These are phyloP conservation scores for Drosophila affinis DNA, from an alignment of 2,888 invertebrate species.

Conservation along the genomic window DNA sequence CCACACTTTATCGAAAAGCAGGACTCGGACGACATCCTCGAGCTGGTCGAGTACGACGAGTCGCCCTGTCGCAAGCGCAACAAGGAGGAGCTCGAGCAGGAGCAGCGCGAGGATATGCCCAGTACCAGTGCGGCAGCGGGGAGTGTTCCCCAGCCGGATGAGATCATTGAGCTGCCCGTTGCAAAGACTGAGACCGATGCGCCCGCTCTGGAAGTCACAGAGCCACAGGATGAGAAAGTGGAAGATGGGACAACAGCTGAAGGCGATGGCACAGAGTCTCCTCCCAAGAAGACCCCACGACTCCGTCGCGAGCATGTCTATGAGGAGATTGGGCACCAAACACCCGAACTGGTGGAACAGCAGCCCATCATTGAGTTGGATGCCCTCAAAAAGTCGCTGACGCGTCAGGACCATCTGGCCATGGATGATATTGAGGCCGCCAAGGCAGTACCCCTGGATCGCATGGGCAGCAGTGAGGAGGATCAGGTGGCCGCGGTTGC, in stretches of 20 bases:
- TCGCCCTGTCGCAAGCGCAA: conserved; percentile 83
- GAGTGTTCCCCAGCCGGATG: conserved; percentile 81
- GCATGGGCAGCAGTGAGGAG: conserved; percentile 84
- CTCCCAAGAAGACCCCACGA: conserved; percentile 83
- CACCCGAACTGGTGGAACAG: conserved; percentile 57
- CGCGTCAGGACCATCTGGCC: conserved; percentile 84
- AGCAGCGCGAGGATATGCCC: conserved; percentile 46
- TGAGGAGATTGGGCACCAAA: conserved; percentile 85
- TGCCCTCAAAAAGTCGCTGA: conserved; percentile 80
- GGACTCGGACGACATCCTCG: conserved; percentile 83
- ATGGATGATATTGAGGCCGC: conserved; percentile 85
- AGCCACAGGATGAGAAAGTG: conserved; percentile 14
- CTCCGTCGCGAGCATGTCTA: conserved; percentile 87
- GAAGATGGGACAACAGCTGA: conserved; percentile 3
- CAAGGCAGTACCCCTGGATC: conserved; percentile 78
- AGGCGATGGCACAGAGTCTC: conserved; percentile 46
- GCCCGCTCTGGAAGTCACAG: conserved; percentile 46
- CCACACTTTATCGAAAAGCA: conserved; percentile 84
- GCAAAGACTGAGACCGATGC: conserved; percentile 52
- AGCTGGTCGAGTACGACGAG: conserved; percentile 83
- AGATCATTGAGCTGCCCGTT: conserved; percentile 81
- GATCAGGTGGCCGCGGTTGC: conserved; percentile 64
- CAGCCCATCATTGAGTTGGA: conserved; percentile 77
- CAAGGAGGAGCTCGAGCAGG: conserved; percentile 53
- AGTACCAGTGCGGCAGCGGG: conserved; percentile 53